Evolutionary conservation across 2,113 vertebrate genomes (phyloP).

Genomic region (Mesembrinibis cayennensis): DNA sequence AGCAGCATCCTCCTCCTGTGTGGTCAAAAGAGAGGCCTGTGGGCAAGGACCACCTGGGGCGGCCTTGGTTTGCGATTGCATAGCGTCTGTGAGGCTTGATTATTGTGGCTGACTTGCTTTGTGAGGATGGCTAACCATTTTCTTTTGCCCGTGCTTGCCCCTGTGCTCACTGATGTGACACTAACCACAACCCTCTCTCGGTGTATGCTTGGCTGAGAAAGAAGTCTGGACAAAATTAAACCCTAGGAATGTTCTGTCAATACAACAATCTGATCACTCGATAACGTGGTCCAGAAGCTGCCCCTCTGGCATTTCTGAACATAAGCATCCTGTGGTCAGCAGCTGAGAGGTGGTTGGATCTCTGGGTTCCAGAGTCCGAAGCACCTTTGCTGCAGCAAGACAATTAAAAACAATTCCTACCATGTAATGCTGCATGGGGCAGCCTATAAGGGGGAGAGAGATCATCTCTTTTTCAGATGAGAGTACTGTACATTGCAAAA

Average conservation of each 20-base stretch:
- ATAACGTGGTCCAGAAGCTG: not conserved
- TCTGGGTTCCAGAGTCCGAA: not conserved
- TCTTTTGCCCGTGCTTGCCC: not conserved
- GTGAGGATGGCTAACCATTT: not conserved
- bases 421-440: not conserved
- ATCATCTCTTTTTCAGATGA: not conserved
- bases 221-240: not conserved
- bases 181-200: not conserved
- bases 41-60: not conserved
- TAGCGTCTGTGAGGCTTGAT: not conserved
- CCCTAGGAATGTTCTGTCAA: not conserved
- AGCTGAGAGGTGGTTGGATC: not conserved
- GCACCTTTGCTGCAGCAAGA: not conserved
- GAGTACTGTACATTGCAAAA: not conserved
- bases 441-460: not conserved
- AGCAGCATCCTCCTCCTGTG: not conserved
- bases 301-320: not conserved
- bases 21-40: not conserved
- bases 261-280: not conserved
- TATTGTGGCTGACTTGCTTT: constrained; percentile 1
- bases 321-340: not conserved
- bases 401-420: not conserved
- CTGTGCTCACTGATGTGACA: not conserved
- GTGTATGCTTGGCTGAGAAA: not conserved
- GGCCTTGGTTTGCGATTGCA: not conserved